Percentiles rank a stretch among this genome's conserved stretches.
Evolutionary conservation across 1,140 invertebrate genomes (phyloP).

Genomic region (Subanguina moxae): DNA sequence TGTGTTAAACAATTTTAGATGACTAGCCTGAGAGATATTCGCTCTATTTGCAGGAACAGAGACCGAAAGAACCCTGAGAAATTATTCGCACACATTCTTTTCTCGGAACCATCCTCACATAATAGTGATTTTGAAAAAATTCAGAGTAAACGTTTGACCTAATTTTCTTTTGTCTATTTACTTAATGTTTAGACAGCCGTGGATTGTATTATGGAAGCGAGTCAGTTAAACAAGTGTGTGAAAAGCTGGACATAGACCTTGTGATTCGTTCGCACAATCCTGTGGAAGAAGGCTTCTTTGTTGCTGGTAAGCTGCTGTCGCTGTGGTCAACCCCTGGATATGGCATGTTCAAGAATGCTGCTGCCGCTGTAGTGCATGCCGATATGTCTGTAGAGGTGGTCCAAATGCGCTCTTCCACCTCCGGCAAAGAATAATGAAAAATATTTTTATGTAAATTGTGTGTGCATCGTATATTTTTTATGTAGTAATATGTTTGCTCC

Average conservation of each 20-base stretch:
- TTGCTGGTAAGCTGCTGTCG: not conserved
- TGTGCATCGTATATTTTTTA: too few species aligned
- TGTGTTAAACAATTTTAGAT: too few species aligned
- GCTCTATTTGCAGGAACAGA: not conserved
- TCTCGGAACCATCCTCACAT: not conserved
- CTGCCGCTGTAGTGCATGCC: not conserved
- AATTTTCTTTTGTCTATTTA: not conserved
- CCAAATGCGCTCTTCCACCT: not conserved
- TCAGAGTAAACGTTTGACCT: not conserved
- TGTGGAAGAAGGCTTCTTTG: not conserved
- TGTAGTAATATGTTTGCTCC: too few species aligned
- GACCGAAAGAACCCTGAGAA: not conserved
- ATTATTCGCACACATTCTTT: not conserved
- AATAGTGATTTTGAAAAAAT: too few species aligned
- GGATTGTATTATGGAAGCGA: not conserved
- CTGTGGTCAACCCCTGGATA: not conserved
- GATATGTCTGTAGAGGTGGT: not conserved
- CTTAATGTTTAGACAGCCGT: slow-evolving; percentile 1
- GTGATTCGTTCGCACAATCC: slow-evolving; percentile 4
- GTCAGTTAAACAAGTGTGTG: not conserved
- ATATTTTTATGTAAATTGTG: too few species aligned
- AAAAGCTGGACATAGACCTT: not conserved
- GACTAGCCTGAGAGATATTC: not conserved
- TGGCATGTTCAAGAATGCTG: not conserved
- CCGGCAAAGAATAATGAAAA: too few species aligned